Evolutionary conservation across 2,888 invertebrate species (phyloP).

Genomic region (Agrotis ipsilon): DNA sequence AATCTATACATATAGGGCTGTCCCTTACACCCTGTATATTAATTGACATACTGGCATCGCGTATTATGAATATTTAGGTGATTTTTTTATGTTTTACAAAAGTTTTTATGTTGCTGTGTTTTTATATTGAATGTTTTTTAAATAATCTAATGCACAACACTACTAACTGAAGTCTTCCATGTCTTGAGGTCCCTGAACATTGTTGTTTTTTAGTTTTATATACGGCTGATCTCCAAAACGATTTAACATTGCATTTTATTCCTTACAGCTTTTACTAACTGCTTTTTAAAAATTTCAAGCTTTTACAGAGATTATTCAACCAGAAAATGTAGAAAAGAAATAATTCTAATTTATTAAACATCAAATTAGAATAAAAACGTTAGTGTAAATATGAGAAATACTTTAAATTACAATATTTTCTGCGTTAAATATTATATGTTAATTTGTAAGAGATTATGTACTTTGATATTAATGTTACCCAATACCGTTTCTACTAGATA

Average conservation of each 20-base stretch:
- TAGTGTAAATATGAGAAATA: constrained; percentile 36
- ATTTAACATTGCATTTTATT: constrained; percentile 11
- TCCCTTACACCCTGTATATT: no score
- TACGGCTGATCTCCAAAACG: constrained; percentile 37
- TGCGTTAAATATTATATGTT: constrained; percentile 40
- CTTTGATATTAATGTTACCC: constrained; percentile 45
- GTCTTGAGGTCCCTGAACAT: constrained; percentile 7
- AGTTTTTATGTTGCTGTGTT: not conserved
- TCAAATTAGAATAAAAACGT: constrained; percentile 9
- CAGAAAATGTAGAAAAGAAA: constrained; percentile 19
- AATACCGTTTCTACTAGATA: constrained; percentile 72
- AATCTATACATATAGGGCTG: not conserved
- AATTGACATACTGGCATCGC: not conserved
- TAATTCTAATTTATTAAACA: constrained; percentile 43
- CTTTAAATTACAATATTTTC: constrained; percentile 30
- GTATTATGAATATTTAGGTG: not conserved
- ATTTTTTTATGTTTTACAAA: not conserved
- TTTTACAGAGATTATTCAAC: constrained; percentile 18
- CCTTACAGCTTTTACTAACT: constrained; percentile 42
- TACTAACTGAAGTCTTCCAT: constrained; percentile 20
- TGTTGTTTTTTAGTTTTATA: constrained; percentile 37
- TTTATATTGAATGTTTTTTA: not conserved
- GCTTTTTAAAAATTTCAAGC: not conserved
- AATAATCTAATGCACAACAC: not conserved
- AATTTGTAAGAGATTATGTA: constrained; percentile 41